Evolutionary conservation across 2,888 invertebrate genomes (phyloP).

Genomic region (Drosophila anomelani): DNA sequence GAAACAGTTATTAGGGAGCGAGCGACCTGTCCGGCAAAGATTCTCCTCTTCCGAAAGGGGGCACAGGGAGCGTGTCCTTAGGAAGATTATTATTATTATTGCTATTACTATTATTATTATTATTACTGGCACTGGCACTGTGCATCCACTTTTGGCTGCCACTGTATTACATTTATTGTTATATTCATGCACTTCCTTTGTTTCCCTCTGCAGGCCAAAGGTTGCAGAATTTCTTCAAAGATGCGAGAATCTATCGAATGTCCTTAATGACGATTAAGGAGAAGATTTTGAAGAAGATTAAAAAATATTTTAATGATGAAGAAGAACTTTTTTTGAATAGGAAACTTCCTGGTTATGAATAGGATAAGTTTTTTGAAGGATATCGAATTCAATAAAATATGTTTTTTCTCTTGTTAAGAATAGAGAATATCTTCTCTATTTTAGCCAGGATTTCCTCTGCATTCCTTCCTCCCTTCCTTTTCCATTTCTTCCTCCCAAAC

Average conservation of each 20-base stretch:
- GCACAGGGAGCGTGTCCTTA: constrained; percentile 25
- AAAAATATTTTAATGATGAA: background rate
- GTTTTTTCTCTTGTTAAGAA: too few relatives aligned
- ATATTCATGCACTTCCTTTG: constrained; percentile 61
- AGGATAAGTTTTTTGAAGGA: background rate
- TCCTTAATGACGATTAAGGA: background rate
- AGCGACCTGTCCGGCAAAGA: constrained; percentile 40
- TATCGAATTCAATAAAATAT: too few relatives aligned
- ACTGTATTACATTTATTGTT: constrained; percentile 70
- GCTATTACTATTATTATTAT: constrained; percentile 28
- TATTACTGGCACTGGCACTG: constrained; percentile 37
- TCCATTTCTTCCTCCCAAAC: background rate
- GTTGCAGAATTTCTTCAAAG: background rate
- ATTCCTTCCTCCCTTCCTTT: too few relatives aligned
- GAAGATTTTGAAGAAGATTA: too few relatives aligned
- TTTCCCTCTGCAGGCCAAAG: background rate
- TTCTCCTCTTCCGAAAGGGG: background rate
- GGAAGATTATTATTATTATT: constrained; percentile 41
- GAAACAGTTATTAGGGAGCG: constrained; percentile 67
- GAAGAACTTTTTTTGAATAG: background rate
- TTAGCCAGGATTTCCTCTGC: background rate
- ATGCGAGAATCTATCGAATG: background rate
- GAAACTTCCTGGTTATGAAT: background rate
- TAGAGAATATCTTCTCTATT: too few relatives aligned
- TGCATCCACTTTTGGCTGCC: constrained; percentile 32